phyloP scores from a whole-genome alignment of 2,797 vertebrate species.

The Spheniscus humboldti region DNA sequence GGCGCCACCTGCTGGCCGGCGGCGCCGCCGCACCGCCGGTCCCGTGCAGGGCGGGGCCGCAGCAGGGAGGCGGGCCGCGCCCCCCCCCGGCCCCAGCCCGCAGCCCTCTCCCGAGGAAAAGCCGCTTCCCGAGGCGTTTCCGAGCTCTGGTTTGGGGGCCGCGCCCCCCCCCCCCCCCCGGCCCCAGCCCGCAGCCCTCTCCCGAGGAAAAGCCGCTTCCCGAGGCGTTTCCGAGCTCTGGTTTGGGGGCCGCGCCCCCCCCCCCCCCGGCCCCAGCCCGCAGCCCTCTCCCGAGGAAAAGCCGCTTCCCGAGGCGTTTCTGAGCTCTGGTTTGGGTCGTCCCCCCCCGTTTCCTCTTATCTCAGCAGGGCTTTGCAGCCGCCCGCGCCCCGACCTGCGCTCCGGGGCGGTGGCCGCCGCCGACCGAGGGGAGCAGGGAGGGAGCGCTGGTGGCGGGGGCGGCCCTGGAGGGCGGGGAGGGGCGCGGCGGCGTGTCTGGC shows the following conservation, averaged over 20 bases:
- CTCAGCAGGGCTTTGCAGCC: background rate
- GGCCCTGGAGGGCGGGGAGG: no score
- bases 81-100: background rate
- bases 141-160: no score
- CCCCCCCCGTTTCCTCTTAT: background rate
- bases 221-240: no score
- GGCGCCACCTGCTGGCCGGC: background rate
- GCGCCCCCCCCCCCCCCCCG: no score
- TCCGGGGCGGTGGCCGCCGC: background rate
- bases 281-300: no score
- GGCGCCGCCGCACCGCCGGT: background rate
- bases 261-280: no score
- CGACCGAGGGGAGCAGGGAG: background rate
- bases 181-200: no score
- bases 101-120: background rate
- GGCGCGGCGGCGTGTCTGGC: background rate
- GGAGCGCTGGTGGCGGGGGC: background rate
- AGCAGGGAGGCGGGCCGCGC: fast-evolving
- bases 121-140: background rate
- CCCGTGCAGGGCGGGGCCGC: background rate
- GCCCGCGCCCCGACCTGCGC: background rate
- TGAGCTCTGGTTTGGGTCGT: no score
- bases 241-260: no score
- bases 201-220: no score
- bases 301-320: no score